Percentiles rank a stretch among this genome's conserved stretches.
These are phyloP conservation scores for Anas flavirostris DNA, from an alignment of 2,797 vertebrate genomes.

Conservation along the genomic window DNA sequence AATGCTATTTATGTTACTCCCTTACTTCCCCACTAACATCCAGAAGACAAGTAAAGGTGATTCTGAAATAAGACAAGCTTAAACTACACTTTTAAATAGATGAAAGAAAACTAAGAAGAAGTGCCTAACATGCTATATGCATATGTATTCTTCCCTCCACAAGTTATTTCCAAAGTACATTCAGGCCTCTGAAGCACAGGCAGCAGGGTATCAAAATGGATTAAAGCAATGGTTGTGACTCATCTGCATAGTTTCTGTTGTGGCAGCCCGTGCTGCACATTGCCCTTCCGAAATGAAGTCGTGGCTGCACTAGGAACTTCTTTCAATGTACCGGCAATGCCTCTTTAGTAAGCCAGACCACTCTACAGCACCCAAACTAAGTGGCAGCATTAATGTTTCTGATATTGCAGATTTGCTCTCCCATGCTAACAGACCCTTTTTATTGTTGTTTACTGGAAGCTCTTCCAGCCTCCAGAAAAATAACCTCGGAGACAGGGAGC, in stretches of 20 bases:
- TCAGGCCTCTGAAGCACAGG: not conserved
- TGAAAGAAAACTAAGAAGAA: not conserved
- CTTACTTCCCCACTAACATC: not conserved
- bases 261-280: not conserved
- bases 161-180: not conserved
- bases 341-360: not conserved
- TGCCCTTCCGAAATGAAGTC: not conserved
- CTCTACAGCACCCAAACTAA: not conserved
- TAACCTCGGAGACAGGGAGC: not conserved
- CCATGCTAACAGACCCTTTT: not conserved
- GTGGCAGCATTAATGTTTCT: not conserved
- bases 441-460: not conserved
- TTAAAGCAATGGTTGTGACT: constrained; percentile 22
- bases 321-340: not conserved
- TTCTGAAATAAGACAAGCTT: not conserved
- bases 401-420: not conserved
- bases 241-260: not conserved
- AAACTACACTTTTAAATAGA: not conserved
- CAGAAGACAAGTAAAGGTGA: not conserved
- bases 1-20: not conserved
- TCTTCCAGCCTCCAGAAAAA: not conserved
- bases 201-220: constrained; percentile 1
- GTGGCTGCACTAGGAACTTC: not conserved
- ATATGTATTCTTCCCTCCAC: no score
- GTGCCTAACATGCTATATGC: not conserved